A percentile compares a stretch with the other conserved stretches of the same genome.
phyloP scores from a whole-genome alignment of 2,797 vertebrate species.

The Sitta carolinensis region DNA sequence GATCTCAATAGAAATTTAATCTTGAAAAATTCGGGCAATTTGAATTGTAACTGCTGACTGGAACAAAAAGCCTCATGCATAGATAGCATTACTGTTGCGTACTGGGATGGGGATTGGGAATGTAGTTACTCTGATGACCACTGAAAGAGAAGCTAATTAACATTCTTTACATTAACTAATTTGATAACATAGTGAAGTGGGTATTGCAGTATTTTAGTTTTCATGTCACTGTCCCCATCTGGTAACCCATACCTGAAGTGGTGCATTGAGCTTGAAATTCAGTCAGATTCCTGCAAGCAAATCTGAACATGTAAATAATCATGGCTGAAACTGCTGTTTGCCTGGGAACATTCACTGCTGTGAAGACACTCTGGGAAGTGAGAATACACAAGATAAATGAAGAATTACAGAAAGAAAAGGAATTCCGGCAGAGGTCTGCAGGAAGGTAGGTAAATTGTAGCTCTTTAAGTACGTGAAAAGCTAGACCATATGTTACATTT shows the following conservation, averaged over 20 bases:
- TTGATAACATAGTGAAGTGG: background rate
- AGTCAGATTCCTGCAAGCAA: background rate
- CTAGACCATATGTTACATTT: background rate
- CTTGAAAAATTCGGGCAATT: background rate
- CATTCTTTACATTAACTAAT: background rate
- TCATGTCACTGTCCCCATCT: background rate
- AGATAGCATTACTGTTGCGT: background rate
- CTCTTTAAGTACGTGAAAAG: background rate
- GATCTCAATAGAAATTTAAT: background rate
- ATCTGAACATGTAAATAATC: constrained; percentile 51
- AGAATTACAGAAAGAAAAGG: constrained; percentile 77
- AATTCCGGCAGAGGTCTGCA: constrained; percentile 72
- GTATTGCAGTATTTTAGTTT: background rate
- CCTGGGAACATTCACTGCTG: constrained; percentile 81
- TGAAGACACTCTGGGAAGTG: constrained; percentile 90
- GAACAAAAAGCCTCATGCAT: background rate
- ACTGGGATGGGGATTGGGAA: background rate
- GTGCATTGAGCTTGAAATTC: background rate
- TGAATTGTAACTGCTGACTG: background rate
- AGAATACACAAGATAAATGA: constrained; percentile 85
- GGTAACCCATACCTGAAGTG: background rate
- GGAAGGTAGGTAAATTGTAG: constrained; percentile 52
- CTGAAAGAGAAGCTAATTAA: background rate
- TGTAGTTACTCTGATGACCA: background rate
- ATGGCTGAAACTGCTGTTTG: constrained; percentile 80